Base-by-base conservation (phyloP, 2,797 vertebrate species). In the Molothrus ater region DNA sequence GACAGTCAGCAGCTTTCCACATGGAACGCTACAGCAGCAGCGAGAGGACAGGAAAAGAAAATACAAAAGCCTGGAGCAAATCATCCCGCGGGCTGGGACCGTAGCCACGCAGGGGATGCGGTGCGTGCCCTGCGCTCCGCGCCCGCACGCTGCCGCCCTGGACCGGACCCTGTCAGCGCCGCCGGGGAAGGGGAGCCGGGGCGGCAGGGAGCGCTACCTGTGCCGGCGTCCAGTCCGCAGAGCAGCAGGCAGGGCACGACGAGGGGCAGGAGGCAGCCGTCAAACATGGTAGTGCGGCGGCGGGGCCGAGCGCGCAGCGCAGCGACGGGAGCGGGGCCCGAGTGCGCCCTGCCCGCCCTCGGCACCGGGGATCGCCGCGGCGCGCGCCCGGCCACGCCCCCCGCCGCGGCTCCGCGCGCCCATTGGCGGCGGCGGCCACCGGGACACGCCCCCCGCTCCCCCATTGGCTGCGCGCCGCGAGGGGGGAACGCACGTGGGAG, bases 401-500 rank as follows among this genome's bases (percentile, higher is more conserved):
- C 15, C 7, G 15, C n/a, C 56, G n/a, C 56, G 15, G 22, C 22
- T 57, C n/a, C n/a, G 56, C 56, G 24, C 16, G 22, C n/a, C n/a
- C 15, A 57, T 57, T 57, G 56, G 56, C 22, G 15, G n/a, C 56
- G n/a, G n/a, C 22, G 1, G 56, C 22, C 56, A 7, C n/a, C 22
- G n/a, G 24, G 56, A 36, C 56, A 26, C 56, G 56, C 54, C 56
- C n/a, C 24, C 56, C 24, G 16, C n/a, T 59, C n/a, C n/a, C 22
- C n/a, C 56, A 59, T 59, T 59, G 56, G 56, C 56, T 17, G 56
- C 16, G 24, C n/a, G 56, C 94, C 89, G 96, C 45, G 80, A 85
- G 94, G 71, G 65, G 82, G 42, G 78, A 74, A 82, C 90, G 98
- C 98, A 99, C 98, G 98, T 98, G 98, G 98, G 70, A 3, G 13